Conservation (phyloP, 2,113 vertebrate species). For the Pardalotus punctatus region DNA sequence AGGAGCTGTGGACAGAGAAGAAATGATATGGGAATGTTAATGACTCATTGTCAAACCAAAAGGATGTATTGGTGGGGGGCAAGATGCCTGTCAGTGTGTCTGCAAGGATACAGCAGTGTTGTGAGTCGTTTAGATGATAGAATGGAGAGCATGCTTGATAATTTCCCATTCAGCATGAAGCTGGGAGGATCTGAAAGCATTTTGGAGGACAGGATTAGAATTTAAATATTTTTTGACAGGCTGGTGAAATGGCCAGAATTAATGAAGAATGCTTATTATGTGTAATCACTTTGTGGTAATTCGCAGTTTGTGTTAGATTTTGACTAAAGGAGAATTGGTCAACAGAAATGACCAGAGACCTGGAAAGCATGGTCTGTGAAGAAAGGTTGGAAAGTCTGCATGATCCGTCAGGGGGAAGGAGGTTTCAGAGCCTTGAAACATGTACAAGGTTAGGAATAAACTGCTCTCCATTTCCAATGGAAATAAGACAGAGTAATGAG, state of each 20-base stretch:
- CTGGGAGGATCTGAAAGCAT: not conserved
- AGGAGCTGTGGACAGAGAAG: not conserved
- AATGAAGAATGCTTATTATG: not conserved
- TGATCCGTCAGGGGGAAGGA: not conserved
- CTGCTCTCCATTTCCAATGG: not conserved
- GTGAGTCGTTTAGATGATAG: not conserved
- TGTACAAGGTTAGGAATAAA: not conserved
- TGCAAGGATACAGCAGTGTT: not conserved
- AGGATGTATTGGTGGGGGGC: not conserved
- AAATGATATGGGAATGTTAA: not conserved
- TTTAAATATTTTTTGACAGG: not conserved
- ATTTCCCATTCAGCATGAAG: not conserved
- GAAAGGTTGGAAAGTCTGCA: not conserved
- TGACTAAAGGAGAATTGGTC: not conserved
- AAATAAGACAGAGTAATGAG: not conserved
- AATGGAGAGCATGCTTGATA: not conserved
- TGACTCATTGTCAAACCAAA: not conserved
- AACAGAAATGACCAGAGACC: not conserved
- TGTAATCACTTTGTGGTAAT: not conserved
- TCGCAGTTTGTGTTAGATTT: not conserved
- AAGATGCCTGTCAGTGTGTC: not conserved
- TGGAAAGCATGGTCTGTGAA: not conserved
- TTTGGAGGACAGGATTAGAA: not conserved
- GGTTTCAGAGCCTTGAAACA: not conserved
- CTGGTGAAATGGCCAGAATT: not conserved